Evolutionary conservation across 2,888 invertebrate species (phyloP), one percentile per base, ranked within the genome.

Genomic region (Melitaea athalia): DNA sequence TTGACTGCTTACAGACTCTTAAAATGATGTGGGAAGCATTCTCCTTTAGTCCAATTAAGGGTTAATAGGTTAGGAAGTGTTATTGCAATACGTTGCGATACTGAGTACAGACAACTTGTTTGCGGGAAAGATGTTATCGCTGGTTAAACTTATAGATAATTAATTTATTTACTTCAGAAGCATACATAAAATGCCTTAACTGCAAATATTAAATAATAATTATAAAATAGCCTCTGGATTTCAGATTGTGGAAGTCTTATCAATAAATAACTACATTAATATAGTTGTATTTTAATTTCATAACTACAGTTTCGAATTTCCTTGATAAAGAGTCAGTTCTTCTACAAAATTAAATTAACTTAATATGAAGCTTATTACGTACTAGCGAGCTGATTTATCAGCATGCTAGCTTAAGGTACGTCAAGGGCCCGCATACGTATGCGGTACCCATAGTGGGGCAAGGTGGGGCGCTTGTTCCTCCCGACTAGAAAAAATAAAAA

Each of bases 221-320:
- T 55, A 55, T 55, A 55, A 55, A 55, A 55, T 55, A 86, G 85
- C 88, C 85, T 84, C 84, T 84, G 85, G 79, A 81, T 88, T 86
- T 86, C 86, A 89, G 85, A 89, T 89, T 90, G 86, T 89, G 86
- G 87, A 89, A 87, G 86, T 89, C 88, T 88, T 90, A 89, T 89
- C 85, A 85, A 89, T 89, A 89, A 88, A 87, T 86, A 87, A 86
- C 87, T 87, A 73, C 63, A 71, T 88, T 67, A 74, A 76, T 68
- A 69, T 64, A 64, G 63, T 45, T 33, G 71, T 64, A 59, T 75
- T 77, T 78, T 73, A 11, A 74, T 75, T 75, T 72, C 47, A 12
- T 45, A 31, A 45, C n/a, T n/a, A n/a, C 4, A 3, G 43, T 43
- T 24, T 24, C 1, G 24, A 24, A 24, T 24, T 24, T 24, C 24